Evolutionary conservation across 2,113 vertebrate species (phyloP).

Genomic region (Eulacestoma nigropectus): DNA sequence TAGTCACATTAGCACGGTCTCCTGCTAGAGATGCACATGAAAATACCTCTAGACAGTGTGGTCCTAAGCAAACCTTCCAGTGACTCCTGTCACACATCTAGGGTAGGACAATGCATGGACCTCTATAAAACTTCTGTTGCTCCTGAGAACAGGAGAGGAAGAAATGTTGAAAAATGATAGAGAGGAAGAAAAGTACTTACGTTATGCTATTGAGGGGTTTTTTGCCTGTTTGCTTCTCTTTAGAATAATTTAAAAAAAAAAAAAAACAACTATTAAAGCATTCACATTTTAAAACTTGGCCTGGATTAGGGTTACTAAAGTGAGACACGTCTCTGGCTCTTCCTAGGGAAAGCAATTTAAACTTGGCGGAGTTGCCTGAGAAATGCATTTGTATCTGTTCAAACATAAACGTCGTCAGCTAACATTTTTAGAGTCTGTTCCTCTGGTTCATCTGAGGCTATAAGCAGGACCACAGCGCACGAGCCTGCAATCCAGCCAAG

Average conservation of each 20-base stretch:
- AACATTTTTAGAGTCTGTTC: neutral
- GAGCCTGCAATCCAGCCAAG: neutral
- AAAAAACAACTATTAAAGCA: neutral
- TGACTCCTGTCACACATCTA: neutral
- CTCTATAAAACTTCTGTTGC: neutral
- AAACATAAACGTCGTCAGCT: neutral
- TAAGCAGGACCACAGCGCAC: neutral
- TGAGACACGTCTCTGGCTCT: neutral
- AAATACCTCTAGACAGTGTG: neutral
- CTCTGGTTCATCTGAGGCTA: neutral
- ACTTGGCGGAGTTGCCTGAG: neutral
- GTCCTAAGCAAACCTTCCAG: neutral
- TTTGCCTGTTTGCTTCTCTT: neutral
- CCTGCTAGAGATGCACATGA: neutral
- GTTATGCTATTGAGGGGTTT: neutral
- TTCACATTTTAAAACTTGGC: neutral
- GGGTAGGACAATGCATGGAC: neutral
- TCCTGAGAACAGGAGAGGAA: neutral
- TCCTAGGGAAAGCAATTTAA: neutral
- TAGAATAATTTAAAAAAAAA: neutral
- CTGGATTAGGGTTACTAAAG: neutral
- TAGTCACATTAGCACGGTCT: neutral
- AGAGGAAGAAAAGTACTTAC: neutral
- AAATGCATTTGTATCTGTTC: neutral
- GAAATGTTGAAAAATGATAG: neutral